Evolutionary conservation across 2,888 invertebrate genomes (phyloP).

Genomic region (Acanthosepion esculentum): DNA sequence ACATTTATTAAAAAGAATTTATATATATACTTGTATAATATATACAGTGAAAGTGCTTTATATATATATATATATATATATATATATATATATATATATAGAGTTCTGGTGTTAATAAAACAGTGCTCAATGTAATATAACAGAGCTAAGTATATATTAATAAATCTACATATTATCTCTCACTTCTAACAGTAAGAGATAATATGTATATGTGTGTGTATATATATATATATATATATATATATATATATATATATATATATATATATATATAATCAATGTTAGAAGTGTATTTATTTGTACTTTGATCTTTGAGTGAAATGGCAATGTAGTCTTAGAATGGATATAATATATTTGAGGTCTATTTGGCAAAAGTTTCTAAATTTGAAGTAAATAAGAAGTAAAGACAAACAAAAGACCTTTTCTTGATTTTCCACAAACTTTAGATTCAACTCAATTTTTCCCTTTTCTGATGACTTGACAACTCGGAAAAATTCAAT

Average conservation of each 20-base stretch:
- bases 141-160: too few species aligned
- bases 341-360: too few species aligned
- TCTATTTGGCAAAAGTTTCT: too few species aligned
- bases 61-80: not conserved
- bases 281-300: not conserved
- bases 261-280: not conserved
- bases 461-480: too few species aligned
- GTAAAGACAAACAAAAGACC: too few species aligned
- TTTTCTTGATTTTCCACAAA: too few species aligned
- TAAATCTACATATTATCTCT: too few species aligned
- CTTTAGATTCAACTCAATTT: too few species aligned
- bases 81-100: not conserved
- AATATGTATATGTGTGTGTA: not conserved
- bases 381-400: too few species aligned
- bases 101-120: too few species aligned
- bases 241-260: not conserved
- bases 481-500: too few species aligned
- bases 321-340: not conserved
- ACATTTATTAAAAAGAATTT: not conserved
- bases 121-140: too few species aligned
- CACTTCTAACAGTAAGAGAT: not conserved
- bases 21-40: not conserved
- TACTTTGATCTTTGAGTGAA: not conserved
- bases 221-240: conserved; percentile 25
- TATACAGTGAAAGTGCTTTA: not conserved